phyloP scores from a whole-genome alignment of 2,888 invertebrate species.

The Mechanitis mazaeus region DNA sequence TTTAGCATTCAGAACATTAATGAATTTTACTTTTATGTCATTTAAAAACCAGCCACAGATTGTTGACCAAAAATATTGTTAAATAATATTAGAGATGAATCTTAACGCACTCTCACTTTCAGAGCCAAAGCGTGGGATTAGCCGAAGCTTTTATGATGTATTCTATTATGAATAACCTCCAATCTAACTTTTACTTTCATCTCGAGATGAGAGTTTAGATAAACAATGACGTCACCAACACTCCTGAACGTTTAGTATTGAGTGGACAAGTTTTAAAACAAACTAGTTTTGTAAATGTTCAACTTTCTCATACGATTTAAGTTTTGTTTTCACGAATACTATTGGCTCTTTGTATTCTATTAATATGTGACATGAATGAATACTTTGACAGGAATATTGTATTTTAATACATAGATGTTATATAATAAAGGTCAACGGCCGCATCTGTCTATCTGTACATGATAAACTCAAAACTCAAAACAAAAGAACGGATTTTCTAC shows the following conservation, averaged over 20 bases:
- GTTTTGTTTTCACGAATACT: neutral
- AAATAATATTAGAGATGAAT: slow-evolving; percentile 5
- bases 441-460: too few species aligned
- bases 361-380: too few species aligned
- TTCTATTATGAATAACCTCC: slow-evolving; percentile 52
- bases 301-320: slow-evolving; percentile 13
- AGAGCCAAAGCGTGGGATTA: slow-evolving; percentile 35
- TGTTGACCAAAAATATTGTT: too few species aligned
- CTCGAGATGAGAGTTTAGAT: slow-evolving; percentile 27
- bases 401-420: too few species aligned
- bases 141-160: slow-evolving; percentile 51
- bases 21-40: too few species aligned
- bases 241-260: slow-evolving; percentile 19
- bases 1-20: too few species aligned
- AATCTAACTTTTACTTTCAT: slow-evolving; percentile 68
- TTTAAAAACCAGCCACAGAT: too few species aligned
- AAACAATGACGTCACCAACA: slow-evolving; percentile 24
- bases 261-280: slow-evolving; percentile 9
- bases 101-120: slow-evolving; percentile 25
- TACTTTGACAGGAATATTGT: too few species aligned
- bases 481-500: too few species aligned
- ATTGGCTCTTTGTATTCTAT: too few species aligned
- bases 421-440: too few species aligned
- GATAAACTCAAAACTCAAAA: too few species aligned
- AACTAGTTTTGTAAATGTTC: slow-evolving; percentile 16